Conservation (phyloP, 1,140 invertebrate species). For the Bombus superbus region DNA sequence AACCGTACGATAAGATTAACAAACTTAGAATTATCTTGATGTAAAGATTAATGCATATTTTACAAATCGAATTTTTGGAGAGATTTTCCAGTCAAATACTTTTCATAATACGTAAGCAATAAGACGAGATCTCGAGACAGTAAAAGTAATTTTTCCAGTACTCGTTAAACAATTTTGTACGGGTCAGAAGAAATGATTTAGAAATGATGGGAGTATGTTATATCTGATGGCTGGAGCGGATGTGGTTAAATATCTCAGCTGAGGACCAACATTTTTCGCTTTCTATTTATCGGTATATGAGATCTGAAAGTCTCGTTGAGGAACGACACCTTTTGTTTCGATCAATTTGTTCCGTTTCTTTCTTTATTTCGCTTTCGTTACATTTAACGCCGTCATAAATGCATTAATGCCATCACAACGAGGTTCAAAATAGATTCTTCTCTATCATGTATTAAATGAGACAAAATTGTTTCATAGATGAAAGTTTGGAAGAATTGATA, state of each 20-base stretch:
- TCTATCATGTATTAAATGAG: background rate
- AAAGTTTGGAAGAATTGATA: slow-evolving; percentile 81
- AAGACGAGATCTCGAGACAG: background rate
- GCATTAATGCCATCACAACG: too few relatives aligned
- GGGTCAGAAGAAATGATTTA: background rate
- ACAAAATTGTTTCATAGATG: slow-evolving; percentile 72
- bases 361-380: too few relatives aligned
- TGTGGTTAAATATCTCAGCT: background rate
- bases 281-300: background rate
- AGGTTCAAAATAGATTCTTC: too few relatives aligned
- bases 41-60: background rate
- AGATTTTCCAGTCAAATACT: background rate
- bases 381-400: too few relatives aligned
- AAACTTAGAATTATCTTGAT: background rate
- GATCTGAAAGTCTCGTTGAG: background rate
- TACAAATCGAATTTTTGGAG: background rate
- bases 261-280: too few relatives aligned
- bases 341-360: too few relatives aligned
- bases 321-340: background rate
- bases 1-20: background rate
- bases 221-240: background rate
- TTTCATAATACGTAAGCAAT: background rate
- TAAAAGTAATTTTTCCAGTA: background rate
- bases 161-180: background rate
- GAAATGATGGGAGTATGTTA: background rate